Evolutionary conservation across 2,113 vertebrate genomes (phyloP), one percentile per base, ranked within the genome.

Genomic region (Anoplopoma fimbria): DNA sequence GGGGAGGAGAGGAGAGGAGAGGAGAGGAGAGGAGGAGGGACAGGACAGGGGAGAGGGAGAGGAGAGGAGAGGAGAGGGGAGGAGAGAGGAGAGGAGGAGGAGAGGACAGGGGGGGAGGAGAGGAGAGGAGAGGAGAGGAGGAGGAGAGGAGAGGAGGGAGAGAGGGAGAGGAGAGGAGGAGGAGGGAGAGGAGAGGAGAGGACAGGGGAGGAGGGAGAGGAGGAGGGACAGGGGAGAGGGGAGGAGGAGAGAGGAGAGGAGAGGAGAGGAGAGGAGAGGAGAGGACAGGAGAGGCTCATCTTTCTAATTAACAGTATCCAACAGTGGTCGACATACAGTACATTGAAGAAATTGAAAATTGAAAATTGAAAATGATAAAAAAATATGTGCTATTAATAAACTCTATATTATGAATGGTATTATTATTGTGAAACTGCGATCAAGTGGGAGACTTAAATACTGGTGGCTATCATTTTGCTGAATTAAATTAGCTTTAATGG

Each of bases 101-200:
- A n/a, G n/a, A n/a, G n/a, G n/a, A n/a, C n/a, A n/a, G n/a, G n/a
- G n/a, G n/a, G n/a, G n/a, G 12, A 21, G 36, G 65, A 71, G 25
- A 21, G 7, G 17, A 53, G 9, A 13, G 9, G 23, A 45, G 25
- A 69, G 5, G 49, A 34, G 7, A 4, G 6, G 34, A 45, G n/a
- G 15, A 38, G n/a, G 40, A 25, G 9, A 29, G 57, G 31, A 51
- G 14, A 57, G 33, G 34, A 12, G n/a, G n/a, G n/a, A n/a, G n/a
- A n/a, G n/a, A n/a, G 12, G 31, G 55, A 69, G 27, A 38, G 81
- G 74, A 85, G 82, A 70, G 82, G 64, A 72, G 15, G 14, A 47
- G 64, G 25, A 68, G 61, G 31, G 55, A 47, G 13, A 40, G 25
- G 62, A 25, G 45, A 27, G 9, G 88, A 61, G 13, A 45, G 61